Conservation (phyloP, 92 coral and sea anemone species). For the Montipora capitata region DNA sequence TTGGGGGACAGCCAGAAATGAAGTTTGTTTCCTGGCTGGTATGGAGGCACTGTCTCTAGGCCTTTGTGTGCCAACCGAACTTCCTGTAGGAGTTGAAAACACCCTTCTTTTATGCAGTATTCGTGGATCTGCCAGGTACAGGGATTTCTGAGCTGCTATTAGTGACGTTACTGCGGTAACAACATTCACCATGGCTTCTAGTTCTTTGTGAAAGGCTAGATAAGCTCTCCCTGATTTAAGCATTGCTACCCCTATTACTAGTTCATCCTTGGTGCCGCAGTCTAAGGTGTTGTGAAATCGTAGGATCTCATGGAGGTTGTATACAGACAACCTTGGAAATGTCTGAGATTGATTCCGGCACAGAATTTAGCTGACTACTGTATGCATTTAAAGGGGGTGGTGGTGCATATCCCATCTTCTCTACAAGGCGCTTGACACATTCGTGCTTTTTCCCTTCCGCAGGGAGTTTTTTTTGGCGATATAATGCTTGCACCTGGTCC, state of each 20-base stretch:
- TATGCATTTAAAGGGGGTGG: slow-evolving; percentile 56
- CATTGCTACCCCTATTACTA: slow-evolving; percentile 51
- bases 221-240: slow-evolving; percentile 39
- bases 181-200: slow-evolving; percentile 50
- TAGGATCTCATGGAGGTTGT: slow-evolving; percentile 55
- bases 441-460: no score
- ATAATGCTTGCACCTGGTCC: slow-evolving; percentile 17
- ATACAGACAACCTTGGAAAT: slow-evolving; percentile 40
- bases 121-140: slow-evolving; percentile 39
- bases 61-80: slow-evolving; percentile 43
- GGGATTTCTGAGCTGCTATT: slow-evolving; percentile 25
- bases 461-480: slow-evolving; percentile 20
- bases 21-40: neutral
- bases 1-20: slow-evolving; percentile 41
- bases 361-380: slow-evolving; percentile 31
- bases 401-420: slow-evolving; percentile 15
- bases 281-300: slow-evolving; percentile 67
- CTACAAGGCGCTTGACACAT: slow-evolving; percentile 57
- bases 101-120: slow-evolving; percentile 32
- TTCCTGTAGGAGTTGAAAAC: slow-evolving; percentile 50
- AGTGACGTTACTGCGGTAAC: slow-evolving; percentile 39
- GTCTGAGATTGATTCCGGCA: slow-evolving; percentile 52
- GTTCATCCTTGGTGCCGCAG: slow-evolving; percentile 67
- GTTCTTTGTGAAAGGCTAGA: slow-evolving; percentile 60
- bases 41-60: slow-evolving; percentile 78